These are phyloP conservation scores for Hoplias malabaricus DNA, from an alignment of 2,113 vertebrate species.

Conservation along the genomic window DNA sequence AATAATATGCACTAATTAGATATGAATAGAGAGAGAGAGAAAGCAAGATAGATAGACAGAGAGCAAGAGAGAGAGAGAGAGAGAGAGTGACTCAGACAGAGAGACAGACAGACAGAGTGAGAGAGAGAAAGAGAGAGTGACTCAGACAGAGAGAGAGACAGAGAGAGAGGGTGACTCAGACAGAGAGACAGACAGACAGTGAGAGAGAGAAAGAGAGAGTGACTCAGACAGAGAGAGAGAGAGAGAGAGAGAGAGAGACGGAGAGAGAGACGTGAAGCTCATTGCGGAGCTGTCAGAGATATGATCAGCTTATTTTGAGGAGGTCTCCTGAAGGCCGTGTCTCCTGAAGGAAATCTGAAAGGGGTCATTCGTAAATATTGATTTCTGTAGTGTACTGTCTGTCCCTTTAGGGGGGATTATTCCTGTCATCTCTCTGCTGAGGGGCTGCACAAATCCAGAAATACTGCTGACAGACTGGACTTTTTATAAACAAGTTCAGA, in stretches of 20 bases:
- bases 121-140: background rate
- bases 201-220: conserved; percentile 73
- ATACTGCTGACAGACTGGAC: conserved; percentile 89
- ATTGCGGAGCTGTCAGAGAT: conserved; percentile 91
- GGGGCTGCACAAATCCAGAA: conserved; percentile 85
- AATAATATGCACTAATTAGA: no score
- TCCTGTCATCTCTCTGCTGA: conserved; percentile 85
- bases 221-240: conserved; percentile 33
- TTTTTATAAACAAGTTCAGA: conserved; percentile 85
- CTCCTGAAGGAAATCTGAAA: conserved; percentile 96
- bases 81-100: background rate
- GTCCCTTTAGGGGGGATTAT: conserved; percentile 90
- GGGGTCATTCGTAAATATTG: conserved; percentile 99
- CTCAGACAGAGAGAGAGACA: no score
- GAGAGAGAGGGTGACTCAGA: background rate
- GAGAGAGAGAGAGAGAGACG: conserved; percentile 1
- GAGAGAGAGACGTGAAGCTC: conserved; percentile 92
- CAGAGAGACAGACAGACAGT: conserved; percentile 66
- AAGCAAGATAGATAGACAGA: background rate
- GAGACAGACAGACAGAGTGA: background rate
- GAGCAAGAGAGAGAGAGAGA: background rate
- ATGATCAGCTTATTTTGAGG: conserved; percentile 99
- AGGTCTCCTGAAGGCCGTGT: conserved; percentile 95
- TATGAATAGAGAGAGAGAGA: no score
- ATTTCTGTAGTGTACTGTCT: conserved; percentile 99